These are phyloP conservation scores for Acleris cristana DNA, from an alignment of 2,888 invertebrate species.

Conservation along the genomic window DNA sequence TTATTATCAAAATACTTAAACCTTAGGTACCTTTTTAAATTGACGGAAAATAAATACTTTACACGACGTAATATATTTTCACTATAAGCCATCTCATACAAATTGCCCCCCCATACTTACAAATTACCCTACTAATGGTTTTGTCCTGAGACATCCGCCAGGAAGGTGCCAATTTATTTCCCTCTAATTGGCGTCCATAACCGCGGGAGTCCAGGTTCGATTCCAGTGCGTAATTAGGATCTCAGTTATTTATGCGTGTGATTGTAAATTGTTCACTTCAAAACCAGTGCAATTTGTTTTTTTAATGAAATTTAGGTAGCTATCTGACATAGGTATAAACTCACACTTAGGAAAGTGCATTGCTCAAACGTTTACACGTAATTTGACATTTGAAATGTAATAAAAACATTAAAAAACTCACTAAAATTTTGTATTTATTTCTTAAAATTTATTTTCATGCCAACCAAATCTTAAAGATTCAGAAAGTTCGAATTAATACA, in stretches of 20 bases:
- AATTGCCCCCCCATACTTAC: conserved; percentile 32
- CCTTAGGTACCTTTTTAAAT: no score
- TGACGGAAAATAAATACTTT: no score
- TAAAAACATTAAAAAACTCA: no score
- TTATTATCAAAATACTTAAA: no score
- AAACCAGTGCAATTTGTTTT: not conserved
- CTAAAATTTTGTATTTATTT: no score
- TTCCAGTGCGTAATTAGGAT: conserved; percentile 26
- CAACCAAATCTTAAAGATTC: no score
- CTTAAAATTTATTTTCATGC: no score
- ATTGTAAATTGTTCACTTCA: conserved; percentile 6
- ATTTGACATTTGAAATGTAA: no score
- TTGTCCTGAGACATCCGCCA: conserved; percentile 27
- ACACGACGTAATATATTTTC: not conserved
- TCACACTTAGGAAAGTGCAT: no score
- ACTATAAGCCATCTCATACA: conserved; percentile 13
- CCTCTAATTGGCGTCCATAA: conserved; percentile 34
- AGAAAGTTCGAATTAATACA: no score
- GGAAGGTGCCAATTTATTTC: conserved; percentile 38
- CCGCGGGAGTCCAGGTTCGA: conserved; percentile 34
- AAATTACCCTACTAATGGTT: conserved; percentile 36
- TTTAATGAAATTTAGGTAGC: not conserved
- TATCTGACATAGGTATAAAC: no score
- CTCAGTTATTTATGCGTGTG: conserved; percentile 15
- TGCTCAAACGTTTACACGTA: no score